Percentiles rank a stretch among this genome's conserved stretches.
phyloP scores from a whole-genome alignment of 2,888 invertebrate genomes.

The Rhagonycha fulva region DNA sequence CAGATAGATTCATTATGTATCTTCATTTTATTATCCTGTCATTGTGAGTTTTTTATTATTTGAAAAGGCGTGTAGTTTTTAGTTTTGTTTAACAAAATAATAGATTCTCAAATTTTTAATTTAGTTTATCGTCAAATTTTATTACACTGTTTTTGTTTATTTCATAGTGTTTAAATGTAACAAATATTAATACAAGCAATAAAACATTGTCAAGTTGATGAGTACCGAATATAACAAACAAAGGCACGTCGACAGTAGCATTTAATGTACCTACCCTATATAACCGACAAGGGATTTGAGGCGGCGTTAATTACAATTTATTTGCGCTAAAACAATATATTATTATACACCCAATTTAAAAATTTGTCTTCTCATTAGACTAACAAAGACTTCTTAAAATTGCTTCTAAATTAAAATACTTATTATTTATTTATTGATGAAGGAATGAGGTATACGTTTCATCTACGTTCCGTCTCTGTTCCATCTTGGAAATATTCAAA shows the following conservation, averaged over 20 bases:
- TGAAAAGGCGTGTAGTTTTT: too few species aligned
- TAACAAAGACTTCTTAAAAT: not conserved
- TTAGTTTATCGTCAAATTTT: too few species aligned
- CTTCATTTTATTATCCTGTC: too few species aligned
- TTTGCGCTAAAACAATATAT: not conserved
- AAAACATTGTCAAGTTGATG: not conserved
- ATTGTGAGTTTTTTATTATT: too few species aligned
- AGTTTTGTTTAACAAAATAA: too few species aligned
- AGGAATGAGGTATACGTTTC: too few species aligned
- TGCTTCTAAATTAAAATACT: not conserved
- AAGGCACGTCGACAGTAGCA: not conserved
- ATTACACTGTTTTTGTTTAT: not conserved
- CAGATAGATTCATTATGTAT: too few species aligned
- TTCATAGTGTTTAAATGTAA: not conserved
- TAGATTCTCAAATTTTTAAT: too few species aligned
- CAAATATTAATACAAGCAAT: not conserved
- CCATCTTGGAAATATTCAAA: too few species aligned
- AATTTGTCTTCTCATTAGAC: not conserved
- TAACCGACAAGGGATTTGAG: not conserved
- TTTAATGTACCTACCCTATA: not conserved
- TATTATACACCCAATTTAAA: not conserved
- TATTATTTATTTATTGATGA: too few species aligned
- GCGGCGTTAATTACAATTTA: not conserved
- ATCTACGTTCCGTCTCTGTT: too few species aligned
- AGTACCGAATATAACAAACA: not conserved